Evolutionary conservation across 2,888 invertebrate species (phyloP), one percentile per base, ranked within the genome.

Genomic region (Camponotus fellah): DNA sequence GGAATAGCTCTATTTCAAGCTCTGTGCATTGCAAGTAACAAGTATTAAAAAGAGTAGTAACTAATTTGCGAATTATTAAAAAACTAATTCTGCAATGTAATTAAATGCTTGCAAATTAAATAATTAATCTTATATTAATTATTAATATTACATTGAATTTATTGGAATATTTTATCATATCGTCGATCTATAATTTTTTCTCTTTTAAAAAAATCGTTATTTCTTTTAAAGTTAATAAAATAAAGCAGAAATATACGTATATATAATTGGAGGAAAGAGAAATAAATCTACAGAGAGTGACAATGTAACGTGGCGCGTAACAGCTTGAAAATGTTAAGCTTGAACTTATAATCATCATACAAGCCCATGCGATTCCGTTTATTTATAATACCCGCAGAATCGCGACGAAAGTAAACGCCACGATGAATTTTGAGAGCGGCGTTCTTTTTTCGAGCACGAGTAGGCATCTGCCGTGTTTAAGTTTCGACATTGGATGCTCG

Each of bases 371-470:
- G 89, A 91, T 91, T 92, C 91, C 92, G 89, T 89, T 91, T 91
- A 92, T 93, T 93, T 93, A 92, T 92, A 92, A 91, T 90, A 88
- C 90, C 89, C 91, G 90, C 88, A 87, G 89, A 86, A 88, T 86
- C 88, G 85, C 83, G 62, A 74, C 86, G 85, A 76, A 85, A 83
- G 77, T 69, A 86, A 6, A 84, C 12, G 46, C 71, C 46, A 37
- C 87, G 86, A 89, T 89, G 89, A 91, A 91, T 90, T 91, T 91
- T 86, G 80, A 85, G 88, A 82, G 80, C 58, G 68, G 56, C 80
- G 58, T 60, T 66, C 21, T 80, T 80, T 68, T 82, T 77, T 81
- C 83, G 82, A 65, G 68, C 81, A 62, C 53, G 65, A 53, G 46
- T 53, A 83, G 80, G 87, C 87, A 53, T n/a, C 49, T 53, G 79